Conservation (phyloP, 2,888 invertebrate genomes). For the Cryptosula pallasiana region DNA sequence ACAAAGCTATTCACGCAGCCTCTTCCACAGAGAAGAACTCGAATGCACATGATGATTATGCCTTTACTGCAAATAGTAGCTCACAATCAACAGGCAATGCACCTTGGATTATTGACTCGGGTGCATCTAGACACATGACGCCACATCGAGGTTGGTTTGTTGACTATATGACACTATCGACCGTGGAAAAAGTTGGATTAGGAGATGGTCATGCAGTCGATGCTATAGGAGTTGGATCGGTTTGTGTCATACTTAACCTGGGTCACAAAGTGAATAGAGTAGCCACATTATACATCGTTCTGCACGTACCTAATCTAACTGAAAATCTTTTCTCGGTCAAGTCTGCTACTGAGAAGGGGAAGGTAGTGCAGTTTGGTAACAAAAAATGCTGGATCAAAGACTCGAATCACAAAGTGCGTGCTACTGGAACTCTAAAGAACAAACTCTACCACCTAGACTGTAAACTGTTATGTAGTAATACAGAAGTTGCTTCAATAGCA, state of each 20-base stretch:
- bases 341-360: not conserved
- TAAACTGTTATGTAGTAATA: not conserved
- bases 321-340: not conserved
- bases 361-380: not conserved
- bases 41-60: not conserved
- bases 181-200: not conserved
- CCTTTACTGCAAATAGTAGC: not conserved
- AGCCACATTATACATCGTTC: not conserved
- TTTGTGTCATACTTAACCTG: not conserved
- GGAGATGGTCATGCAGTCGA: not conserved
- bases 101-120: slow-evolving; percentile 24
- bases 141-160: not conserved
- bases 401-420: not conserved
- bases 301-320: not conserved
- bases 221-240: not conserved
- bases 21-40: too few relatives aligned
- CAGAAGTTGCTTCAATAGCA: not conserved
- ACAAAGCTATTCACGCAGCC: too few relatives aligned
- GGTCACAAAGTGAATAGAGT: not conserved
- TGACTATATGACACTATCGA: not conserved
- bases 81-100: not conserved
- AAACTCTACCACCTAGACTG: slow-evolving; percentile 1
- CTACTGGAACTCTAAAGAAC: not conserved
- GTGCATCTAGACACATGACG: slow-evolving; percentile 25
- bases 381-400: not conserved